Evolutionary conservation across 2,888 invertebrate species (phyloP), one percentile per base, ranked within the genome.

Genomic region (Noctuana brunneofusca): DNA sequence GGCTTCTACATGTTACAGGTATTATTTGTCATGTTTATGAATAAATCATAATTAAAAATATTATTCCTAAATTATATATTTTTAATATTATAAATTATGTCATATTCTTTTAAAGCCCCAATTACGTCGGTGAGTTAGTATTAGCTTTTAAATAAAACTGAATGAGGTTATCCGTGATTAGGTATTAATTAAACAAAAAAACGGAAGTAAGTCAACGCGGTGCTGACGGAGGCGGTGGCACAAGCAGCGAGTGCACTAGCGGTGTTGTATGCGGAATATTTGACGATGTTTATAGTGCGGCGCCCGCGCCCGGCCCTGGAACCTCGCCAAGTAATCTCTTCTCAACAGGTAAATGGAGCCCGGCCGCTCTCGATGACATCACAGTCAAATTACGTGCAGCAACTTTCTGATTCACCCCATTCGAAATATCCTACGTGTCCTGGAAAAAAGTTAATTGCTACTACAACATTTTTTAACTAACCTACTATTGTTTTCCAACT

Each of bases 261-360:
- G 64, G 65, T 65, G 71, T 62, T 67, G 66, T 70, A 65, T 62
- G 66, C 64, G 68, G 63, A 64, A 68, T 71, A 72, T 71, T 70
- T 69, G 71, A 69, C 69, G 65, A 75, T 83, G 82, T 84, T 83
- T 86, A 82, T 81, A 79, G 76, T 74, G 69, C 72, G 71, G 71
- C 72, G 43, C 22, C 30, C 38, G 72, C 71, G 58, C 48, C 30
- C 66, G 71, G 73, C 74, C 72, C 81, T 89, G 89, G 89, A 83
- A 68, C 72, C 65, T 55, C 67, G 89, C 89, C 89, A 89, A 85
- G 78, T 83, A 75, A 79, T 84, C 80, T 80, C 73, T 67, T 80
- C 81, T 80, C 86, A 83, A 86, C 89, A 89, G 89, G 89, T 89
- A 89, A 81, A 83, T 79, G 75, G 76, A 83, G 80, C 75, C 75